These are phyloP conservation scores for Drosophila navojoa DNA, from an alignment of 1,140 invertebrate species.

Conservation along the genomic window DNA sequence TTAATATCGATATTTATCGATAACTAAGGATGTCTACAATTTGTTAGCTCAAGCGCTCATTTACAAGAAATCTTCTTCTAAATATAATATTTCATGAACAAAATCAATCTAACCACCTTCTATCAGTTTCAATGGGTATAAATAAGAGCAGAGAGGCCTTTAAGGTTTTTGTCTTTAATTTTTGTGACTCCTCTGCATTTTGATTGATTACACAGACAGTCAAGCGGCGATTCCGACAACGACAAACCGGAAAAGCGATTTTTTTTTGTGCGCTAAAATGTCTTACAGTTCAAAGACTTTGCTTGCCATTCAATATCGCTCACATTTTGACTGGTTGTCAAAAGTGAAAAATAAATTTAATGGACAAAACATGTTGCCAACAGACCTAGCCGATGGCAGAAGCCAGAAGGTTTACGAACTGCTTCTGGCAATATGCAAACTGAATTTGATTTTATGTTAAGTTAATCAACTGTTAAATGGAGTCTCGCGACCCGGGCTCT, in stretches of 20 bases:
- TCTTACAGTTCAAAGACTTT: slow-evolving; percentile 4
- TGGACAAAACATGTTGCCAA: slow-evolving; percentile 25
- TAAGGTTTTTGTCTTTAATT: slow-evolving; percentile 13
- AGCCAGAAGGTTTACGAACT: neutral
- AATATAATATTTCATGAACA: neutral
- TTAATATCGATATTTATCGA: no score
- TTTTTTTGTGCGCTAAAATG: neutral
- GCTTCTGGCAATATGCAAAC: slow-evolving; percentile 1
- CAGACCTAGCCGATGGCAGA: neutral
- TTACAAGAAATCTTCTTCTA: no score
- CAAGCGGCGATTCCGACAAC: neutral
- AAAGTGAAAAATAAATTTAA: slow-evolving; percentile 10
- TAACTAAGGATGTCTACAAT: no score
- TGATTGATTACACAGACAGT: slow-evolving; percentile 31
- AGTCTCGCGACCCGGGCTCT: neutral
- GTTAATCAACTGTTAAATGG: slow-evolving; percentile 18
- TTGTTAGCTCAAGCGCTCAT: no score
- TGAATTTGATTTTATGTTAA: neutral
- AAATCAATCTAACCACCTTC: neutral
- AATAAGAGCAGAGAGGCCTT: neutral
- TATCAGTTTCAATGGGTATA: neutral
- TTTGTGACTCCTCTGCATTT: slow-evolving; percentile 22
- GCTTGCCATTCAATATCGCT: neutral
- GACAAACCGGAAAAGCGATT: slow-evolving; percentile 23
- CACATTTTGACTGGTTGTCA: slow-evolving; percentile 1